A percentile compares a stretch with the other conserved stretches of the same genome.
phyloP scores from a whole-genome alignment of 2,113 vertebrate species.

The Passer montanus region DNA sequence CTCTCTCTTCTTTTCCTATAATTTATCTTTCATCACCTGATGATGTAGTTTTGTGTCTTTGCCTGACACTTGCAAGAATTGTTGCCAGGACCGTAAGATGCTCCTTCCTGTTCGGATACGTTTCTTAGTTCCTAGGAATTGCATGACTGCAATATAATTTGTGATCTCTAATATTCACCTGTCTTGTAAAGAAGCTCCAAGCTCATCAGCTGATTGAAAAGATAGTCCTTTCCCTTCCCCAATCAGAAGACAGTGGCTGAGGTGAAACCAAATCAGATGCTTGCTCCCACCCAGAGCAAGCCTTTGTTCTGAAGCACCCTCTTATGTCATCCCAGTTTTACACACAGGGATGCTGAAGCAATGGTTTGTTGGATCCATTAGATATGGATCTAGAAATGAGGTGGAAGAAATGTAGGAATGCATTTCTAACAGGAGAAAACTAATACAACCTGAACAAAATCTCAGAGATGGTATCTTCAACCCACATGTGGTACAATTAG shows the following conservation, averaged over 20 bases:
- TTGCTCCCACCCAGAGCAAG: background rate
- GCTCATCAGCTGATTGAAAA: background rate
- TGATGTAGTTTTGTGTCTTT: slow-evolving; percentile 3
- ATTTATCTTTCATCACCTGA: slow-evolving; percentile 6
- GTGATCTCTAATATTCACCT: background rate
- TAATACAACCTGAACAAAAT: background rate
- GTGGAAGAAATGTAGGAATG: slow-evolving; percentile 18
- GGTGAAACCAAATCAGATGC: background rate
- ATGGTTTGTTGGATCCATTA: background rate
- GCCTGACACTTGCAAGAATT: background rate
- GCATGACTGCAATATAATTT: background rate
- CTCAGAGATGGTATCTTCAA: slow-evolving; percentile 5
- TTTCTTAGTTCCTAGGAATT: background rate
- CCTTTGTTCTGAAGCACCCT: background rate
- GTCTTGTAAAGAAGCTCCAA: background rate
- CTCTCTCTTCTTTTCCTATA: background rate
- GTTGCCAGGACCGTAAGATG: background rate
- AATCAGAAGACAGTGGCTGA: background rate
- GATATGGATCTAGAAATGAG: slow-evolving; percentile 21
- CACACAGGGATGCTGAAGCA: background rate
- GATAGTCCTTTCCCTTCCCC: background rate
- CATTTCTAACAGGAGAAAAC: background rate
- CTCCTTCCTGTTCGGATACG: background rate
- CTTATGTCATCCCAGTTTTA: background rate
- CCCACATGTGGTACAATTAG: background rate